Base-by-base conservation (phyloP, 2,888 invertebrate species). In the Chrysotoxum bicinctum region DNA sequence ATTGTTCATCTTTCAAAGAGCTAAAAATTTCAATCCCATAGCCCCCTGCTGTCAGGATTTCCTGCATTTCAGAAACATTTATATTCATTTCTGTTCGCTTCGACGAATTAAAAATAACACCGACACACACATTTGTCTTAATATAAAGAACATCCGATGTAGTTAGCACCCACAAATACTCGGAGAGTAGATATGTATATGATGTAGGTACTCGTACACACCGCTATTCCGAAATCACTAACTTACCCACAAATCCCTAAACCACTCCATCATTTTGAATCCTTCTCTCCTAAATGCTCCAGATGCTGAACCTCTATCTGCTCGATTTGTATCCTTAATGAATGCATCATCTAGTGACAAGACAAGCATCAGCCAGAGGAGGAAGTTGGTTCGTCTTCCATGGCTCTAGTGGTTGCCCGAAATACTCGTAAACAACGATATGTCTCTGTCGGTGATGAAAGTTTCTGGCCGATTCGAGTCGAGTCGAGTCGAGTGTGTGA, bases 291-390 rank as follows among this genome's bases (percentile, higher is more conserved):
- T 23, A 54, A 54, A 69, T 54, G 43, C 70, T 58, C n/a, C 70
- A 70, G 56, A 69, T 60, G 72, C 45, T 43, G 50, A 37, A 60
- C 35, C 12, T 50, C 43, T 62, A 21, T 77, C 43, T 64, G 40
- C 66, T 43, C 76, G 72, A 82, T 77, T 82, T 82, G 77, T 45
- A 66, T 40, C 50, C 56, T 40, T 72, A 72, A 82, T 77, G 70
- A 76, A 76, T 70, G 70, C 81, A 56, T 81, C 76, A 70, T 76
- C 81, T 50, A 66, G 45, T 76, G 76, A 76, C 66, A 72, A 66
- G 58, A 58, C 58, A 58, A 58, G 35, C 58, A 19, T 58, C 58
- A 35, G 35, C 50, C 26, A 26, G 4, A 58, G 32, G 23, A 35
- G 37, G 19, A 66, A 21, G 48, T 50, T 50, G 3, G 10, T 35